These are phyloP conservation scores for Elmis aenea DNA, from an alignment of 2,888 invertebrate genomes.

Conservation along the genomic window DNA sequence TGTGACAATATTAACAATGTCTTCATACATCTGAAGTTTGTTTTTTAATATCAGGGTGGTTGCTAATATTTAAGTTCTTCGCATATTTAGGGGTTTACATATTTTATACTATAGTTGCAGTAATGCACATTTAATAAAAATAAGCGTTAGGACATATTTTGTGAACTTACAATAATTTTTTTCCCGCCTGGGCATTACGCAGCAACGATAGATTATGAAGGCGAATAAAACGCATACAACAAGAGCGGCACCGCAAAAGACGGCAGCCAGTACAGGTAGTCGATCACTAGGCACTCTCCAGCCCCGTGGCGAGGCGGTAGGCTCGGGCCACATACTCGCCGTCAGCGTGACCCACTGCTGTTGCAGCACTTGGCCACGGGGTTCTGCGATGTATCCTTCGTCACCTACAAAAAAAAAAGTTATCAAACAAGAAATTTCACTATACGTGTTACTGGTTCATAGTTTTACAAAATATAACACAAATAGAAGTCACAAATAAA, in stretches of 20 bases:
- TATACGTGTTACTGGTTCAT: too few relatives aligned
- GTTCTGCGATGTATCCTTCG: constrained; percentile 35
- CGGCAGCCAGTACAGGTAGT: constrained; percentile 47
- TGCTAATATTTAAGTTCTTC: too few relatives aligned
- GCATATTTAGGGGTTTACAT: too few relatives aligned
- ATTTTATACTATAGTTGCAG: too few relatives aligned
- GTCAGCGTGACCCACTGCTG: constrained; percentile 53
- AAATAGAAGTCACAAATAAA: background rate
- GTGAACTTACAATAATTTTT: constrained; percentile 59
- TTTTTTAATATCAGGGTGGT: too few relatives aligned
- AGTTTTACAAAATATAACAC: too few relatives aligned
- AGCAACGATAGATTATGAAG: constrained; percentile 62
- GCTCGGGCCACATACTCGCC: constrained; percentile 51
- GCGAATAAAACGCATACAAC: constrained; percentile 61
- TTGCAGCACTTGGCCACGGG: constrained; percentile 42
- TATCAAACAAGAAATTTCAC: too few relatives aligned
- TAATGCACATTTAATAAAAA: too few relatives aligned
- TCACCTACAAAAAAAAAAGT: constrained; percentile 38
- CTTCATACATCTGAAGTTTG: too few relatives aligned
- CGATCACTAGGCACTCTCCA: constrained; percentile 49
- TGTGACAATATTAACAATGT: too few relatives aligned
- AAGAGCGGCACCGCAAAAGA: constrained; percentile 55
- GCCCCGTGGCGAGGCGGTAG: constrained; percentile 38
- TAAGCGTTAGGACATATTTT: background rate
- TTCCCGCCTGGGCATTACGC: constrained; percentile 65